Evolutionary conservation across 2,888 invertebrate genomes (phyloP).

Genomic region (Lepeophtheirus nordmannii): DNA sequence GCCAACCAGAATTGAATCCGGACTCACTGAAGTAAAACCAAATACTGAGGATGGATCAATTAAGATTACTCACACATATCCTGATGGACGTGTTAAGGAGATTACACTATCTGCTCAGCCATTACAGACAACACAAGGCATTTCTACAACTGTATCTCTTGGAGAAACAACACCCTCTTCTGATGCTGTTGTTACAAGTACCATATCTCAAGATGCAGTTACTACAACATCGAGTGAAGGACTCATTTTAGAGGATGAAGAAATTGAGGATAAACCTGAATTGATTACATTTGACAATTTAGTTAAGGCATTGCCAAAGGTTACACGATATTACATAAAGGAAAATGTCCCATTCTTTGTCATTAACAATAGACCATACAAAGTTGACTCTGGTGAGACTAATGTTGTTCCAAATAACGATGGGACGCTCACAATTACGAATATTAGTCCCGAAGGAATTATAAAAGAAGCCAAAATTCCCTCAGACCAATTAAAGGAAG

Average conservation of each 20-base stretch:
- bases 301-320: neutral
- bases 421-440: neutral
- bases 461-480: neutral
- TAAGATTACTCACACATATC: neutral
- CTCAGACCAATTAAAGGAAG: neutral
- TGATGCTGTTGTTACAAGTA: neutral
- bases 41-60: neutral
- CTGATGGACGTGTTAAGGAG: neutral
- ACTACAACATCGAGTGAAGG: neutral
- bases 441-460: neutral
- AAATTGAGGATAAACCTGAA: neutral
- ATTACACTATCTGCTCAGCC: neutral
- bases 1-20: neutral
- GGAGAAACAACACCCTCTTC: neutral
- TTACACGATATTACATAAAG: neutral
- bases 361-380: neutral
- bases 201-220: neutral
- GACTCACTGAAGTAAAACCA: neutral
- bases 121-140: neutral
- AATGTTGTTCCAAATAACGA: neutral
- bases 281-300: neutral
- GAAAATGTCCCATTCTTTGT: neutral
- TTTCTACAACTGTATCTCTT: neutral
- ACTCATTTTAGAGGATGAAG: neutral
- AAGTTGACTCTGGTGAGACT: neutral